Base-by-base conservation (phyloP, 1,140 invertebrate genomes). In the Atta texana region DNA sequence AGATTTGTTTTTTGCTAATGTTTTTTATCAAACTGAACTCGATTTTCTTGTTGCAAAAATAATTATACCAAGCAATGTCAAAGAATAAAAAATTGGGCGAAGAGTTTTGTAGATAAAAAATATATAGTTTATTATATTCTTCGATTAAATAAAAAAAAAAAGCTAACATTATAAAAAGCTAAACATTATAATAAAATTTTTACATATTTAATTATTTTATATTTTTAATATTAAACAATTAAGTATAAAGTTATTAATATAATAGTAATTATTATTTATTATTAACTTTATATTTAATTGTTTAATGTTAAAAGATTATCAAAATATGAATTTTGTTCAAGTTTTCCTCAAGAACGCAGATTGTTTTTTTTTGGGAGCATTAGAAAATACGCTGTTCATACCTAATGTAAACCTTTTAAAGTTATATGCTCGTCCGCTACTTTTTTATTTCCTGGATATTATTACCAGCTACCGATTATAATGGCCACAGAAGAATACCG, bases 381-480 rank as follows among this genome's bases (percentile, higher is more conserved):
- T 51, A 34, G 3, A 75, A 55, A 53, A 24, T 57, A 24, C 12
- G n/a, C 53, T 34, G 3, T 57, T 24, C 69, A 18, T 16, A 21
- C 2, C 8, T 78, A 44, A 21, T 49, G 16, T 51, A 78, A 68
- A 66, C 12, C 12, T 78, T 28, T 77, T 16, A 44, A 77, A 66
- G 18, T 78, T 77, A 63, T 18, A 14, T 28, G 6, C 18, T 10
- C 24, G 12, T 66, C 76, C 12, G 18, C 24, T 51, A 78, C 24
- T 78, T 66, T 78, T 78, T 78, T 78, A 51, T 66, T 78, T 10
- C 28, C 24, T 78, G 59, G 21, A 78, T 66, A 49, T 78, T 77
- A 77, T 77, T 78, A 78, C 24, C 76, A 49, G 24, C 61, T 78
- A 78, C 59, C 28, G 59, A 78, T 78, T 66, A 66, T 78, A 66